Conservation (phyloP, 1,140 invertebrate genomes). For the Drosophila mayri region DNA sequence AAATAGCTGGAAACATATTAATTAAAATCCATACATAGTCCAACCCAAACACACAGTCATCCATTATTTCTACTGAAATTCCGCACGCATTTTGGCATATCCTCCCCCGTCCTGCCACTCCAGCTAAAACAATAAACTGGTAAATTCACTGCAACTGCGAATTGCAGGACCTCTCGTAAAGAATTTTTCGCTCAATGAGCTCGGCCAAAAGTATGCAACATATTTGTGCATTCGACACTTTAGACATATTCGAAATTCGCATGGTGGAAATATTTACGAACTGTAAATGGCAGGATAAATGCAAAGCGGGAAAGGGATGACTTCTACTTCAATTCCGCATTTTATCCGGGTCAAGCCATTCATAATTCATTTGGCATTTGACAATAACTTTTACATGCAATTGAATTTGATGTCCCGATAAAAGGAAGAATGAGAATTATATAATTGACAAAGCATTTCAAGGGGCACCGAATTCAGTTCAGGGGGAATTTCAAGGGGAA, state of each 20-base stretch:
- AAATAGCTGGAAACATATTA: constrained; percentile 34
- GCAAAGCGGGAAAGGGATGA: not conserved
- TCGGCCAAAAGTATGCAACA: constrained; percentile 23
- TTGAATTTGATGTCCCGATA: constrained; percentile 36
- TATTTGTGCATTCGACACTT: constrained; percentile 37
- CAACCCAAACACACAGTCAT: not conserved
- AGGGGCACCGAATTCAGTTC: constrained; percentile 20
- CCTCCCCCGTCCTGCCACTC: not conserved
- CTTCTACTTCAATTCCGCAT: constrained; percentile 24
- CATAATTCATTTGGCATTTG: constrained; percentile 37
- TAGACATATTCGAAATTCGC: constrained; percentile 20
- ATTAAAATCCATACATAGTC: constrained; percentile 29
- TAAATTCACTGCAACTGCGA: constrained; percentile 32
- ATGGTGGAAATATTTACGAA: constrained; percentile 1
- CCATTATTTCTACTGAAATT: constrained; percentile 16
- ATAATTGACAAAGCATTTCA: constrained; percentile 36
- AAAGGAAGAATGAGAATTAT: constrained; percentile 13
- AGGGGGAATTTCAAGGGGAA: constrained; percentile 27
- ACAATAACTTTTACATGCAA: constrained; percentile 36
- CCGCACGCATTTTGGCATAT: constrained; percentile 7
- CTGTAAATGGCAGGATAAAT: constrained; percentile 1
- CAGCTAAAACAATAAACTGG: constrained; percentile 29
- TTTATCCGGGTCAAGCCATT: constrained; percentile 20
- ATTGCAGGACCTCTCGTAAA: not conserved
- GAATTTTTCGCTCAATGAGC: constrained; percentile 14